Percentiles rank a stretch among this genome's conserved stretches.
These are phyloP conservation scores for Drosophila bocqueti DNA, from an alignment of 1,140 invertebrate genomes.

Conservation along the genomic window DNA sequence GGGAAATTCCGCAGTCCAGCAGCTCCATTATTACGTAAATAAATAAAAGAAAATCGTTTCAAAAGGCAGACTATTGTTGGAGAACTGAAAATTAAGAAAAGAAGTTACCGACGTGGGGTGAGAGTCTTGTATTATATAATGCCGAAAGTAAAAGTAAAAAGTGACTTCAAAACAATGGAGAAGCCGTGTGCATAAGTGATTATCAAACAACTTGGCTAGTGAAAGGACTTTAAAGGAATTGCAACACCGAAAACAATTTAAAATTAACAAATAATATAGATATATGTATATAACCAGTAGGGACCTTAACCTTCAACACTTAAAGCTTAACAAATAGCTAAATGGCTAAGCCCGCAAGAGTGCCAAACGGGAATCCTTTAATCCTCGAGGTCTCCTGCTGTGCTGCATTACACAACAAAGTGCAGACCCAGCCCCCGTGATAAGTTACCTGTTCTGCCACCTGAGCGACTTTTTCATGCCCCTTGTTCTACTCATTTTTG, in stretches of 20 bases:
- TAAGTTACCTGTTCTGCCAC: slow-evolving; percentile 31
- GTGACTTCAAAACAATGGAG: slow-evolving; percentile 43
- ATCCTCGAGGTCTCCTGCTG: slow-evolving; percentile 31
- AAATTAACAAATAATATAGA: not conserved
- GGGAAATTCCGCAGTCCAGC: slow-evolving; percentile 28
- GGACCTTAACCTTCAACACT: slow-evolving; percentile 16
- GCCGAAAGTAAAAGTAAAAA: slow-evolving; percentile 50
- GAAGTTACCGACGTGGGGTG: not conserved
- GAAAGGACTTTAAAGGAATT: slow-evolving; percentile 12
- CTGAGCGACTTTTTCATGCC: slow-evolving; percentile 46
- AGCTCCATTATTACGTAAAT: slow-evolving; percentile 68
- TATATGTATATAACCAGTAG: not conserved
- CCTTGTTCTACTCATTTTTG: slow-evolving; percentile 30
- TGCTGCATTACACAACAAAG: slow-evolving; percentile 44
- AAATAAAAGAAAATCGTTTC: slow-evolving; percentile 18
- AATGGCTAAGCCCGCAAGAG: slow-evolving; percentile 3
- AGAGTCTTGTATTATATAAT: slow-evolving; percentile 60
- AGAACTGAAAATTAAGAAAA: slow-evolving; percentile 2
- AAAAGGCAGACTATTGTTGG: not conserved
- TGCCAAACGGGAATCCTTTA: slow-evolving; percentile 13
- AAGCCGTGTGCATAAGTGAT: slow-evolving; percentile 58
- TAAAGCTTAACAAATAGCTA: slow-evolving; percentile 19
- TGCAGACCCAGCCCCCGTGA: slow-evolving; percentile 27
- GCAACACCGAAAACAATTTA: not conserved
- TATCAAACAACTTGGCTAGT: slow-evolving; percentile 52